Percentiles rank a stretch among this genome's conserved stretches.
These are phyloP conservation scores for Nebria ingens DNA, from an alignment of 1,140 invertebrate species.

Conservation along the genomic window DNA sequence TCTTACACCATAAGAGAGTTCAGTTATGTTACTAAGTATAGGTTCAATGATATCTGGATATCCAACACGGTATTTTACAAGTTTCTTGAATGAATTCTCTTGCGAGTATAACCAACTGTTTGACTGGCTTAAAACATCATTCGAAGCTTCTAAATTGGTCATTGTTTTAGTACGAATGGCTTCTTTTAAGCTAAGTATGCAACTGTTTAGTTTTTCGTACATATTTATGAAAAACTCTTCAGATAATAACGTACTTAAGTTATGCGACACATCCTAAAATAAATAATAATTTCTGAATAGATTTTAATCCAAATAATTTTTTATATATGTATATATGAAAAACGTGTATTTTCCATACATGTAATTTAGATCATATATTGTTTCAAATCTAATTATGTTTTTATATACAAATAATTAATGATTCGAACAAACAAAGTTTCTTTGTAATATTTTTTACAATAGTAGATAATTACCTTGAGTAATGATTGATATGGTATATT, in stretches of 20 bases:
- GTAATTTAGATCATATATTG: no score
- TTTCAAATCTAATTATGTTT: neutral
- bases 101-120: slow-evolving; percentile 45
- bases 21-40: slow-evolving; percentile 44
- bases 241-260: slow-evolving; percentile 11
- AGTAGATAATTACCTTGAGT: slow-evolving; percentile 19
- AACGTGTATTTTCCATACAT: no score
- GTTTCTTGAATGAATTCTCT: slow-evolving; percentile 42
- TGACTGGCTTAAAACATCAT: slow-evolving; percentile 36
- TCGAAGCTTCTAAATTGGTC: slow-evolving; percentile 22
- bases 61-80: slow-evolving; percentile 43
- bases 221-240: slow-evolving; percentile 19
- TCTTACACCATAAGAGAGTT: slow-evolving; percentile 47
- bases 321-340: no score
- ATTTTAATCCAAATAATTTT: slow-evolving; percentile 2
- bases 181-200: slow-evolving; percentile 18
- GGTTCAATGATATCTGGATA: slow-evolving; percentile 60
- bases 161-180: slow-evolving; percentile 6
- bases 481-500: slow-evolving; percentile 42
- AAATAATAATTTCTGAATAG: slow-evolving; percentile 13
- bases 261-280: slow-evolving; percentile 23
- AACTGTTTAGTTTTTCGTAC: slow-evolving; percentile 20
- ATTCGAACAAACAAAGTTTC: neutral
- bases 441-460: neutral
- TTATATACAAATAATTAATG: neutral